Base-by-base conservation (phyloP, 2,888 invertebrate genomes). In the Dinocampus coccinellae region DNA sequence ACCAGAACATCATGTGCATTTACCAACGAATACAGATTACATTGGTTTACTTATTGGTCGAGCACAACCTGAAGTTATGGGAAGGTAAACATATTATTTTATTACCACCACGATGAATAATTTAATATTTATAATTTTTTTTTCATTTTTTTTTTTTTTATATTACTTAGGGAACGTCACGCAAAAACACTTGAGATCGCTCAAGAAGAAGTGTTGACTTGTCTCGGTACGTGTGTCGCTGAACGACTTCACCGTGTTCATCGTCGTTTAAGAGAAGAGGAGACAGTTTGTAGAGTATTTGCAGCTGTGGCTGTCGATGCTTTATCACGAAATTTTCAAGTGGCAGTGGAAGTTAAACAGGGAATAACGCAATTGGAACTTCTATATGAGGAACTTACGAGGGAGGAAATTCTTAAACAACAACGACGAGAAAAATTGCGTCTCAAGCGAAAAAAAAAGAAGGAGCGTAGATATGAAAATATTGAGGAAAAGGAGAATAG, bases 181-280 rank as follows among this genome's bases (percentile, higher is more conserved):
- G 97, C 97, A 7, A 97, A 97, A 89, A 97, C 97, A n/a, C 89
- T 98, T 80, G 97, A 97, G 90, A 96, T 97, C 77, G 97, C 97
- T 79, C 97, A 98, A 88, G 97, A 97, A 88, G 97, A 98, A 89
- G 97, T 98, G 70, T 90, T 98, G 77, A 97, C 97, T 10, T 98
- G 97, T 87, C 91, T 98, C 73, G 97, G 97, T 11, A 94, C 97
- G 87, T 96, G 97, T 87, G 93, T 97, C 82, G 96, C 96, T 85
- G 97, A 97, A 85, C 91, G 97, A 71, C 90, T 98, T 61, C 95
- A 97, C 85, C 92, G 94, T 78, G 93, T 97, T 75, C 94, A 95
- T 81, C 92, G 96, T 79, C 92, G 96, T 67, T 90, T 97, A 81
- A 92, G 94, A 70, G 96, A 97, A 85, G 97, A 97, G 85, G 97